Evolutionary conservation across 1,140 invertebrate genomes (phyloP).

Genomic region (Drosophila aff.): DNA sequence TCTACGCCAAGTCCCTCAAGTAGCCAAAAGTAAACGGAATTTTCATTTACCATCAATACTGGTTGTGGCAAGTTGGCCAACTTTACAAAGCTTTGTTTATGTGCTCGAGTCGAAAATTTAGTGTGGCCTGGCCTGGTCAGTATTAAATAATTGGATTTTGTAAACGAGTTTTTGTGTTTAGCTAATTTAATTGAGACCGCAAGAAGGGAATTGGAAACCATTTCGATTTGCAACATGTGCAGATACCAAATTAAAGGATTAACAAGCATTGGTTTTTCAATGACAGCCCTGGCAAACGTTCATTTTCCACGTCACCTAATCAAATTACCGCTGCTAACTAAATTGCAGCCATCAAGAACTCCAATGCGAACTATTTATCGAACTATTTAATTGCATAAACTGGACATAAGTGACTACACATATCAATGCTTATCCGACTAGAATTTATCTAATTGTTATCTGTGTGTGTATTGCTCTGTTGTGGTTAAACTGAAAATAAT

Average conservation of each 20-base stretch:
- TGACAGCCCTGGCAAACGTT: slow-evolving; percentile 1
- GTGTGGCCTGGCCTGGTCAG: slow-evolving; percentile 19
- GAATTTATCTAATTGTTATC: slow-evolving; percentile 48
- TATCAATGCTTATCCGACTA: slow-evolving; percentile 10
- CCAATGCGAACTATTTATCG: slow-evolving; percentile 9
- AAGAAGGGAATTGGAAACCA: slow-evolving; percentile 13
- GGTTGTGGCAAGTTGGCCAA: slow-evolving; percentile 43
- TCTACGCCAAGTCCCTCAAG: slow-evolving; percentile 72
- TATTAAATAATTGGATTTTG: slow-evolving; percentile 30
- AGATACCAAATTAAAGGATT: slow-evolving; percentile 9
- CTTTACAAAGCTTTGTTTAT: slow-evolving; percentile 36
- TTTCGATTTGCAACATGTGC: slow-evolving; percentile 4
- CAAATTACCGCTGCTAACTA: slow-evolving; percentile 25
- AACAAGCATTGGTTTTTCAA: slow-evolving; percentile 9
- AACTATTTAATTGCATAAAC: slow-evolving; percentile 35
- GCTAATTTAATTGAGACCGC: slow-evolving; percentile 38
- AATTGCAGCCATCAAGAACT: slow-evolving; percentile 14
- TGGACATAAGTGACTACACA: slow-evolving; percentile 33
- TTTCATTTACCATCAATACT: slow-evolving; percentile 41
- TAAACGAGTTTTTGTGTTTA: not conserved
- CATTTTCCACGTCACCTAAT: slow-evolving; percentile 13
- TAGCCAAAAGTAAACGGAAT: slow-evolving; percentile 32
- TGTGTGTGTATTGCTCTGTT: slow-evolving; percentile 4
- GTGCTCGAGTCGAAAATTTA: slow-evolving; percentile 23
- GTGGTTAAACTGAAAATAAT: slow-evolving; percentile 6